Evolutionary conservation across 2,113 vertebrate genomes (phyloP).

Genomic region (Zosterops borbonicus): DNA sequence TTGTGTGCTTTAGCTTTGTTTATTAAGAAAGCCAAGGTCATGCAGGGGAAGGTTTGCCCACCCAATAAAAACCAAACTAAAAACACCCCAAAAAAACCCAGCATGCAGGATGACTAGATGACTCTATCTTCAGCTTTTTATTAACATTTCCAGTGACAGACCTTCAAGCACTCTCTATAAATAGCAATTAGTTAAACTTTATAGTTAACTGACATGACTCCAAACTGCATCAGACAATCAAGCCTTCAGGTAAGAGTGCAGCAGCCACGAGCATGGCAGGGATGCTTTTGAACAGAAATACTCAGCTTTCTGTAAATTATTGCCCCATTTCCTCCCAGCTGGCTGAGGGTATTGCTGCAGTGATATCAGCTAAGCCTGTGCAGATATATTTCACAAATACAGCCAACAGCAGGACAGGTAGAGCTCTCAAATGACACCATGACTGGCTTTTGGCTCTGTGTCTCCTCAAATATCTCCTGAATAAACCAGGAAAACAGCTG

Average conservation of each 20-base stretch:
- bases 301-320: not conserved
- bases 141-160: conserved; percentile 25
- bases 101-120: not conserved
- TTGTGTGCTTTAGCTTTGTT: not conserved
- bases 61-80: not conserved
- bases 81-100: not conserved
- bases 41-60: not conserved
- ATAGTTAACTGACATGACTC: conserved; percentile 9
- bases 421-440: not conserved
- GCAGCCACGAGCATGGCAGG: not conserved
- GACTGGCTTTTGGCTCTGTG: not conserved
- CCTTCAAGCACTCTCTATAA: not conserved
- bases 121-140: conserved; percentile 20
- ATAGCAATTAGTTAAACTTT: conserved; percentile 32
- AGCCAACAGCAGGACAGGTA: not conserved
- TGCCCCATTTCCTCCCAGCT: not conserved
- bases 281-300: conserved; percentile 35
- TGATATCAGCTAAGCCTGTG: not conserved
- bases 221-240: conserved; percentile 28
- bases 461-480: not conserved
- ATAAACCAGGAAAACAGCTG: not conserved
- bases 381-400: not conserved
- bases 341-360: not conserved
- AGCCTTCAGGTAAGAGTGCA: conserved; percentile 27
- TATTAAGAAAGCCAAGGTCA: not conserved